Conservation (phyloP, 2,113 vertebrate species). For the Pygathrix nemaeus region DNA sequence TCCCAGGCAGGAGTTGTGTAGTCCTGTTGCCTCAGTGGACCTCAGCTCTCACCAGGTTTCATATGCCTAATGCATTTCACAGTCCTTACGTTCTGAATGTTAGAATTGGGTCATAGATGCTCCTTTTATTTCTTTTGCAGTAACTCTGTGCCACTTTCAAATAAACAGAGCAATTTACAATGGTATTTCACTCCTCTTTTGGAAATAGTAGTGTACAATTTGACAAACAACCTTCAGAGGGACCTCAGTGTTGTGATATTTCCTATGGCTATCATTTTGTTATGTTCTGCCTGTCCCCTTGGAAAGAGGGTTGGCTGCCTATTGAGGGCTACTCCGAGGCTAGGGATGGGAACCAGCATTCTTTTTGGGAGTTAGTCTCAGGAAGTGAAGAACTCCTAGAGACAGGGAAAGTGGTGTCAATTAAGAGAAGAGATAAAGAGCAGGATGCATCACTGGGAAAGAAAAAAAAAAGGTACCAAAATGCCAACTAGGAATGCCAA, state of each 20-base stretch:
- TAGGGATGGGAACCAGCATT: not conserved
- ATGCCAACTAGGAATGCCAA: not conserved
- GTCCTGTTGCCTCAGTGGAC: not conserved
- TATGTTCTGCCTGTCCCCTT: not conserved
- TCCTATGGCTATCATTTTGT: fast-evolving
- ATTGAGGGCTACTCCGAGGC: not conserved
- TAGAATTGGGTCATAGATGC: no score
- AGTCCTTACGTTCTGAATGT: not conserved
- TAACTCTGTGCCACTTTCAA: not conserved
- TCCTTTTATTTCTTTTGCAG: not conserved
- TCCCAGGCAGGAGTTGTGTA: not conserved
- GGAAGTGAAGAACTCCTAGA: not conserved
- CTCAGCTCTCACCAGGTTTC: not conserved
- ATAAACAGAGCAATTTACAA: not conserved
- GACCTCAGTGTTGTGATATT: not conserved
- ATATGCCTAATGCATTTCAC: not conserved
- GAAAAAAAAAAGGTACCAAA: not conserved
- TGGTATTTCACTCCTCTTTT: not conserved
- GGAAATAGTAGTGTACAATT: not conserved
- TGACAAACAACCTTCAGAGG: not conserved
- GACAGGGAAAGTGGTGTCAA: not conserved
- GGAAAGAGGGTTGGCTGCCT: not conserved
- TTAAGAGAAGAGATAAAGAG: not conserved
- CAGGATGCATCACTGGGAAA: not conserved
- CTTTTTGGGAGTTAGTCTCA: not conserved